These are phyloP conservation scores for Ceyx melanurus DNA, from an alignment of 2,113 vertebrate species.

Conservation along the genomic window DNA sequence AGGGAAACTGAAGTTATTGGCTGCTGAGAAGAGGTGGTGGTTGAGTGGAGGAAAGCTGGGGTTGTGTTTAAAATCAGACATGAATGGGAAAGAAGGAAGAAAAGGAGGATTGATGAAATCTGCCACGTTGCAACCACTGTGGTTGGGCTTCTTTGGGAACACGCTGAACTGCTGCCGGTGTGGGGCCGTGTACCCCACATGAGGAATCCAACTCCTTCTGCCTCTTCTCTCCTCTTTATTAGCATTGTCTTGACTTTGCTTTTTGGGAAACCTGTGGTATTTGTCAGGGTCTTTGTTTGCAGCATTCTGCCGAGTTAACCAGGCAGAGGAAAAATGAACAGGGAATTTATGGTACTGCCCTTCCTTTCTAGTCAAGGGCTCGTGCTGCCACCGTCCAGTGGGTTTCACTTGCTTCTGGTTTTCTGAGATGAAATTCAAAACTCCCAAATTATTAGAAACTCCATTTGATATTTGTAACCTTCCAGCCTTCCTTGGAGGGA, in stretches of 20 bases:
- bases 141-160: not conserved
- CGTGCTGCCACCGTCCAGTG: not conserved
- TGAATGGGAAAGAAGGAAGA: slow-evolving; percentile 16
- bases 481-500: slow-evolving; percentile 13
- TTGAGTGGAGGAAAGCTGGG: slow-evolving; percentile 4
- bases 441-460: not conserved
- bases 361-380: not conserved
- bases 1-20: slow-evolving; percentile 34
- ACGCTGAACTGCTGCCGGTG: not conserved
- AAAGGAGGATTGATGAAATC: slow-evolving; percentile 65
- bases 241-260: not conserved
- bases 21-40: not conserved
- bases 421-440: not conserved
- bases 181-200: not conserved
- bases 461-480: not conserved
- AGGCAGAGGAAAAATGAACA: not conserved
- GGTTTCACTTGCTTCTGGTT: not conserved
- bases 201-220: slow-evolving; percentile 37
- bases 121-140: not conserved
- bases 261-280: slow-evolving; percentile 5
- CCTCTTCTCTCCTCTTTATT: not conserved
- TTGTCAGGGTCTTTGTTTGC: not conserved
- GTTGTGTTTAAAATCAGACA: slow-evolving; percentile 52
- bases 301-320: not conserved
- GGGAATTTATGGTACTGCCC: not conserved